Evolutionary conservation across 2,113 vertebrate genomes (phyloP).

Genomic region (Alethe castanea): DNA sequence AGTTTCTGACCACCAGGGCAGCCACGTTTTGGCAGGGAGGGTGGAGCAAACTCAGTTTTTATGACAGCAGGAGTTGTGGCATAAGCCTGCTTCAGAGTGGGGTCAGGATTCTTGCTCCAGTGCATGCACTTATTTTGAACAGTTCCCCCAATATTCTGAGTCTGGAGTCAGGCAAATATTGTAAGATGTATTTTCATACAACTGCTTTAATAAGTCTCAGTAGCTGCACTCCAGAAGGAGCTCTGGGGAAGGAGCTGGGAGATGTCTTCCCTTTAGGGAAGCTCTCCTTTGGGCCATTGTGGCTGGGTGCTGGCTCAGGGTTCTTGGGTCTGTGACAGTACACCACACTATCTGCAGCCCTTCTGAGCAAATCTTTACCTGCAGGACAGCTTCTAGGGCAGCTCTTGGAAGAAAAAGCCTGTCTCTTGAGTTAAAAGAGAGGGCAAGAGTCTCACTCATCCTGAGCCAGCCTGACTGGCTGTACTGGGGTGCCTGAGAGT

Average conservation of each 20-base stretch:
- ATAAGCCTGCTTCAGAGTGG: background rate
- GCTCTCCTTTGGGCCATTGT: background rate
- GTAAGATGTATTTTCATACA: background rate
- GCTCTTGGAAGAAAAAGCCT: background rate
- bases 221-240: background rate
- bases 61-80: background rate
- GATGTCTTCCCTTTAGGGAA: fast-evolving
- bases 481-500: fast-evolving
- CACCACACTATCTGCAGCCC: background rate
- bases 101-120: background rate
- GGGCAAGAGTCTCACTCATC: background rate
- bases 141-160: background rate
- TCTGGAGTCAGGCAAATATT: background rate
- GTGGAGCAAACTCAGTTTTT: background rate
- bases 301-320: background rate
- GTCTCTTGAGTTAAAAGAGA: background rate
- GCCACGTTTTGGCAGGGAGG: background rate
- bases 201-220: background rate
- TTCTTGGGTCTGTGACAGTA: background rate
- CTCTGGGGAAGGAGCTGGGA: background rate
- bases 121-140: fast-evolving
- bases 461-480: background rate
- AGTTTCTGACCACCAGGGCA: background rate
- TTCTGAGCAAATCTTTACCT: background rate
- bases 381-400: background rate